Base-by-base conservation (phyloP, 1,140 invertebrate species). In the Oryzaephilus surinamensis region DNA sequence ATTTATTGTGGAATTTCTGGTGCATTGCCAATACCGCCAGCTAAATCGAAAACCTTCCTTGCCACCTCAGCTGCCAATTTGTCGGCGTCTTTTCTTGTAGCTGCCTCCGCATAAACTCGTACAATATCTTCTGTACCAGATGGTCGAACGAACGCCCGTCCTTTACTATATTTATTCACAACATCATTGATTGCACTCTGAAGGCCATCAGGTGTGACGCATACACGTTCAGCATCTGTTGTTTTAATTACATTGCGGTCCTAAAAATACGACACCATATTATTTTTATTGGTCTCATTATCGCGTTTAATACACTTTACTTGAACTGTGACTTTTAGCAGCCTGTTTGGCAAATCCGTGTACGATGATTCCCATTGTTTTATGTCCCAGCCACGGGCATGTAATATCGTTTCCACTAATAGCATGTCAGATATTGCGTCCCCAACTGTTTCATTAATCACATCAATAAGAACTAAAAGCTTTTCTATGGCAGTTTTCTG, bases 101-200 rank as follows among this genome's bases (percentile, higher is more conserved):
- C 73, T 4, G 92, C 91, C 69, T 99, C 96, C 0, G 93, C 89
- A 68, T 98, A 99, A 0, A 99, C 79, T 39, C 97, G 70, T 2
- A 99, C 86, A 17, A 97, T 70, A 65, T 98, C 90, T 69, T 99
- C 97, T 14, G 97, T 99, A 23, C 96, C 96, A 0, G 94, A 98
- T 1, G 96, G 86, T 41, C 95, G 73, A 0, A 96, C 88, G 70
- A 98, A 98, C 10, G 89, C 70, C 40, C 94, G 67, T 1, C 81
- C 90, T 51, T 71, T 71, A 5, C 64, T 59, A 58, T 84, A 90
- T 39, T 75, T 73, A 0, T 63, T 47, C 2, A 89, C 81, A 1
- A 84, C 43, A 40, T 68, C 58, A 60, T 97, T 75, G 38, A 99
- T 90, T 48, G 73, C 73, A 4, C 70, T 60, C 66, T 98, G 94